Conservation (phyloP, 37 sponge, comb jelly and placozoan genomes). For the Eunapius fragilis region DNA sequence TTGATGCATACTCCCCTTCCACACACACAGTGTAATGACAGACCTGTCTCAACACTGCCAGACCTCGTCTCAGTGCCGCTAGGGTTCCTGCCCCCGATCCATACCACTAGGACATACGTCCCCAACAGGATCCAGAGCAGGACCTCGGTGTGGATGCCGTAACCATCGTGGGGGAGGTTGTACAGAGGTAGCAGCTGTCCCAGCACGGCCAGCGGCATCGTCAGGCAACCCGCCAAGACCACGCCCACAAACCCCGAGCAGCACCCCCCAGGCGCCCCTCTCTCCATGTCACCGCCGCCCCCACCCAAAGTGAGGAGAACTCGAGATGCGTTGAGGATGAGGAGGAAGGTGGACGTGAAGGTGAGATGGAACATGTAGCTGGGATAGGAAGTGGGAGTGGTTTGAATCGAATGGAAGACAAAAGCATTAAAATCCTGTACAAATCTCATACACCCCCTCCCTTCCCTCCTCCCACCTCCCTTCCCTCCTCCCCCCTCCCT, state of each 20-base stretch:
- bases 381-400: not conserved
- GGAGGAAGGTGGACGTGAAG: conserved; percentile 32
- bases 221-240: not conserved
- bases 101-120: conserved; percentile 15
- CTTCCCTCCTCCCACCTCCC: not conserved
- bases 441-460: not conserved
- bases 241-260: not conserved
- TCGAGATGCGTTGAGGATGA: conserved; percentile 27
- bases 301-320: conserved; percentile 2
- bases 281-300: not conserved
- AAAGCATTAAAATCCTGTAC: not conserved
- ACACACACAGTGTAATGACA: not conserved
- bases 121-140: conserved; percentile 4
- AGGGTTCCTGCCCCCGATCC: conserved; percentile 38
- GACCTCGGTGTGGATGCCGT: conserved; percentile 47
- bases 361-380: conserved; percentile 56
- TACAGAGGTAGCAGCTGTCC: conserved; percentile 17
- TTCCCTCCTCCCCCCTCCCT: not conserved
- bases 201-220: conserved; percentile 42
- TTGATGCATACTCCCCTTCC: not conserved
- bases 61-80: not conserved
- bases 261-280: not conserved
- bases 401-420: not conserved
- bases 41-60: not conserved
- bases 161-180: conserved; percentile 41